phyloP scores from a whole-genome alignment of 2,113 vertebrate genomes.

The Lophochroa leadbeateri region DNA sequence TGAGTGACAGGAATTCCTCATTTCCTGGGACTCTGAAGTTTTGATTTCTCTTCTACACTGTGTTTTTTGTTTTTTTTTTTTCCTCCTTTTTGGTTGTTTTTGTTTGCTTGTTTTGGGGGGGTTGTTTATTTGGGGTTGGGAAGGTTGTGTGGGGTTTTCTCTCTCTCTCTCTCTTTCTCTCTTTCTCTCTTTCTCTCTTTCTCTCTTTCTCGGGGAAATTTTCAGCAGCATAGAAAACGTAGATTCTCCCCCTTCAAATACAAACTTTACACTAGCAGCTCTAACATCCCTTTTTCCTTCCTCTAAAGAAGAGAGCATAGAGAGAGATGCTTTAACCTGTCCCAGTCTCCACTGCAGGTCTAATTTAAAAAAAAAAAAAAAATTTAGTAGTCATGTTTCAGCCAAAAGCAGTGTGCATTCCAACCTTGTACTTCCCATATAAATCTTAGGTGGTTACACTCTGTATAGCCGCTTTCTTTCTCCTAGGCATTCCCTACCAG shows the following conservation, averaged over 20 bases:
- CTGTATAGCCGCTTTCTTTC: neutral
- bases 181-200: neutral
- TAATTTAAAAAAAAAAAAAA: neutral
- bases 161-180: no score
- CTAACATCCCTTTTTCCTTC: neutral
- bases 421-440: neutral
- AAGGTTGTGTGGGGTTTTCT: neutral
- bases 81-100: neutral
- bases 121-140: rapidly evolving
- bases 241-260: neutral
- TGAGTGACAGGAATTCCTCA: neutral
- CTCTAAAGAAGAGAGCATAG: neutral
- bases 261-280: neutral
- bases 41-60: neutral
- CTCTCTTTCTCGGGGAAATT: neutral
- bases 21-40: neutral
- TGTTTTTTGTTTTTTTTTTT: neutral
- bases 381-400: neutral
- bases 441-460: neutral
- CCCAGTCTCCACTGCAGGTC: neutral
- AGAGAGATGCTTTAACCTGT: neutral
- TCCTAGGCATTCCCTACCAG: neutral
- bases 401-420: neutral
- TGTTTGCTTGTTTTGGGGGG: no score
- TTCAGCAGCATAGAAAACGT: neutral